Evolutionary conservation across 2,888 invertebrate species (phyloP), one percentile per base, ranked within the genome.

Genomic region (Drosophila diplacantha): DNA sequence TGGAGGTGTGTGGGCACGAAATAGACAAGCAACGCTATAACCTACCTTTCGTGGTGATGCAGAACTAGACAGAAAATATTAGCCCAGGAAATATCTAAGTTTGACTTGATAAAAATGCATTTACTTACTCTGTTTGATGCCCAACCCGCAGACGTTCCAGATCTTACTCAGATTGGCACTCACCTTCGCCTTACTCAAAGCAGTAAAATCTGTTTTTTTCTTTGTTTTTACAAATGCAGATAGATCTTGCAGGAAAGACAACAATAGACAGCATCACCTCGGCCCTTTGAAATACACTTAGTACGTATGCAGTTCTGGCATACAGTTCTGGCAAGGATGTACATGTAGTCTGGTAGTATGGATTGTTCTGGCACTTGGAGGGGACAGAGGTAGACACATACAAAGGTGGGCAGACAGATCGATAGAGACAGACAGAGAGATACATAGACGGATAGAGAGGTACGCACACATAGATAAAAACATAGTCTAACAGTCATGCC

Each of bases 401-500:
- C 49, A 34, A 22, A 54, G 47, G 44, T 20, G 29, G 29, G 49
- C 41, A 53, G 26, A 67, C n/a, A 69, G 22, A 50, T 31, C 62
- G 38, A 43, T n/a, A 51, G 37, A 59, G 44, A 74, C 44, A 62
- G 26, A 64, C 41, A 72, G 3, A 68, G 35, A 73, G 32, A 55
- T 18, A 71, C 37, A 58, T 26, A 62, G 34, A 60, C 29, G 52
- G 58, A 64, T 22, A 71, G 49, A 60, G 34, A 65, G 55, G 72
- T 51, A 79, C 52, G 69, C 59, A 81, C 69, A 79, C 71, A 68
- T 37, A 69, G 61, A 56, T 47, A 51, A 64, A 73, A 78, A 74
- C 72, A 76, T 74, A 78, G 80, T 76, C 78, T 80, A 78, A 76
- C 74, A 63, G 63, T 74, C 78, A 78, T 78, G 78, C 78, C 80